Base-by-base conservation (phyloP, 2,888 invertebrate species). In the Koerneria pararmatus region DNA sequence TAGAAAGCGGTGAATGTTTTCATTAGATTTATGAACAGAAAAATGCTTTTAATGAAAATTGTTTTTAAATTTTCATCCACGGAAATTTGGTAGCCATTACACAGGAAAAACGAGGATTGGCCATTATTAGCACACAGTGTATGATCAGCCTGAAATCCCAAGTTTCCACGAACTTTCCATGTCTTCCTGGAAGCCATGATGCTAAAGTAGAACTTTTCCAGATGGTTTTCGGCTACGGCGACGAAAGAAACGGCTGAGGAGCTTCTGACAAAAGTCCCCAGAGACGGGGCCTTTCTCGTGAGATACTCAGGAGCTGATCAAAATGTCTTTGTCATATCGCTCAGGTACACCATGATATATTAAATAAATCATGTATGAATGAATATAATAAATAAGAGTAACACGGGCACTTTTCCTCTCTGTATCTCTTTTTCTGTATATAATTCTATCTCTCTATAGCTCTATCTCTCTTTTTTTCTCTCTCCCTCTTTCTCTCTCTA, bases 261-360 rank as follows among this genome's bases (percentile, higher is more conserved):
- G 74, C 88, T 93, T 84, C 85, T 98, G 67, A 89, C 90, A 73
- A 88, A 91, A 75, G 64, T 92, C 46, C 89, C 89, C 68, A 89
- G 89, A 3, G 93, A 97, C 83, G 97, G 97, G 0, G 93, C 95
- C 0, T 98, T 94, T 85, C 86, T 98, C 41, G 93, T 98, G 6
- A 87, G 98, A 65, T 91, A 91, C 3, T 93, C 92, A 82, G 92
- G 92, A 78, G 90, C 91, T 76, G 93, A 93, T 74, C 86, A 87
- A 0, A 89, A 90, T 75, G 90, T 90, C 0, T 95, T 91, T 84
- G 93, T 93, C n/a, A 92, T 97, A 77, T 95, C 94, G 69, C 94
- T 95, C 84, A 90, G 92, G 89, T 91, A 83, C 66, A 71, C 15
- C 37, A 11, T 19, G n/a, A n/a, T n/a, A n/a, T n/a, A n/a, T n/a